Evolutionary conservation across 2,113 vertebrate species (phyloP).

Genomic region (Periophthalmodon schlosseri): DNA sequence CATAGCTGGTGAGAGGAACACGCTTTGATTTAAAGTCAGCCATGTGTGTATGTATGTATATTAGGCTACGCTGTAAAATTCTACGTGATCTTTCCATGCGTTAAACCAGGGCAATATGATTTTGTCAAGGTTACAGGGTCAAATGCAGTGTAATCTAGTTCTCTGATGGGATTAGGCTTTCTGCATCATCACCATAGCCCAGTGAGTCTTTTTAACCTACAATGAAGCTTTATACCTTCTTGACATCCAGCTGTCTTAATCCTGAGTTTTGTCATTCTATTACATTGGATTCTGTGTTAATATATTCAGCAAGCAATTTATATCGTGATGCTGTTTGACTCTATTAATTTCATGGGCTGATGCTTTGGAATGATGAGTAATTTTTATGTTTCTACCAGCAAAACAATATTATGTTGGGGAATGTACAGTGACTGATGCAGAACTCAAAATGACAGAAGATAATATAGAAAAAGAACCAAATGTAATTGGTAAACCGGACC

Average conservation of each 20-base stretch:
- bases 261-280: constrained; percentile 20
- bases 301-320: constrained; percentile 31
- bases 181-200: constrained; percentile 22
- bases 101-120: constrained; percentile 10
- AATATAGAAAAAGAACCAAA: background rate
- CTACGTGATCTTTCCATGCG: background rate
- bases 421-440: background rate
- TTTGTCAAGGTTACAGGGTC: constrained; percentile 34
- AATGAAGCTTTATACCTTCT: constrained; percentile 32
- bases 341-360: constrained; percentile 68
- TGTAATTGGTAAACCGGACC: background rate
- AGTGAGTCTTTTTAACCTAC: constrained; percentile 36
- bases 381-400: constrained; percentile 6
- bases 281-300: constrained; percentile 1
- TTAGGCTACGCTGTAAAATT: constrained; percentile 1
- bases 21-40: constrained; percentile 19
- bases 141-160: background rate
- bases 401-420: background rate
- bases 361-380: constrained; percentile 34
- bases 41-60: background rate
- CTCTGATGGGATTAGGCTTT: constrained; percentile 21
- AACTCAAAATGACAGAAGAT: background rate
- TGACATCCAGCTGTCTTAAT: constrained; percentile 44
- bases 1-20: constrained; percentile 73
- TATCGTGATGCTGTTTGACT: constrained; percentile 38